Conservation (phyloP, 2,888 invertebrate genomes). For the Odiellus spinosus region DNA sequence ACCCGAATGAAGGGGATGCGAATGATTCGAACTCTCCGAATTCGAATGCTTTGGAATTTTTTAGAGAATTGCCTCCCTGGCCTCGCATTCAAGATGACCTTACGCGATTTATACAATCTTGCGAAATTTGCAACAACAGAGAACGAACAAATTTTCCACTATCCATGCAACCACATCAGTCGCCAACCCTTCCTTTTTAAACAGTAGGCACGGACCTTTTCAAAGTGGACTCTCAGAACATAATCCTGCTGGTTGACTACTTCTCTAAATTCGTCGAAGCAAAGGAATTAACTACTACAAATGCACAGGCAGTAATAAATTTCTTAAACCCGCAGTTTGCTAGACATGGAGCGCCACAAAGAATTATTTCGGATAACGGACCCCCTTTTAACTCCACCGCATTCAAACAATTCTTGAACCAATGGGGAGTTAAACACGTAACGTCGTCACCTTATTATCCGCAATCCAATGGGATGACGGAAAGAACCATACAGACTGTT, state of each 20-base stretch:
- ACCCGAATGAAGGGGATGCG: no score
- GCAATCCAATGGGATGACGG: slow-evolving; percentile 4
- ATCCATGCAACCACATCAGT: not conserved
- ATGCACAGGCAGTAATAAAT: not conserved
- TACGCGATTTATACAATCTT: not conserved
- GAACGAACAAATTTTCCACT: not conserved
- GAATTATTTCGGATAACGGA: slow-evolving; percentile 3
- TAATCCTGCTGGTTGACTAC: slow-evolving; percentile 3
- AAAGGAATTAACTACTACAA: slow-evolving; percentile 1
- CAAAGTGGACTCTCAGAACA: not conserved
- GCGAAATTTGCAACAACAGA: slow-evolving; percentile 4
- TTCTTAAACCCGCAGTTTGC: slow-evolving; percentile 3
- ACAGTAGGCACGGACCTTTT: slow-evolving; percentile 1
- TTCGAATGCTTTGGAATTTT: no score
- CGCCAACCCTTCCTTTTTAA: slow-evolving; percentile 2
- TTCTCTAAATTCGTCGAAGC: slow-evolving; percentile 6
- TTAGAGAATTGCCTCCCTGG: no score
- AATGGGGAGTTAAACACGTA: slow-evolving; percentile 1
- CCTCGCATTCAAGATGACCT: no score
- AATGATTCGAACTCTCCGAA: no score
- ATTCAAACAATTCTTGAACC: not conserved
- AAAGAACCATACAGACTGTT: slow-evolving; percentile 6
- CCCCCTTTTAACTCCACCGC: slow-evolving; percentile 3
- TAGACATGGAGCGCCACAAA: slow-evolving; percentile 2
- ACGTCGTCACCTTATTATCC: slow-evolving; percentile 4